These are phyloP conservation scores for Tetragonula carbonaria DNA, from an alignment of 2,888 invertebrate genomes.

Conservation along the genomic window DNA sequence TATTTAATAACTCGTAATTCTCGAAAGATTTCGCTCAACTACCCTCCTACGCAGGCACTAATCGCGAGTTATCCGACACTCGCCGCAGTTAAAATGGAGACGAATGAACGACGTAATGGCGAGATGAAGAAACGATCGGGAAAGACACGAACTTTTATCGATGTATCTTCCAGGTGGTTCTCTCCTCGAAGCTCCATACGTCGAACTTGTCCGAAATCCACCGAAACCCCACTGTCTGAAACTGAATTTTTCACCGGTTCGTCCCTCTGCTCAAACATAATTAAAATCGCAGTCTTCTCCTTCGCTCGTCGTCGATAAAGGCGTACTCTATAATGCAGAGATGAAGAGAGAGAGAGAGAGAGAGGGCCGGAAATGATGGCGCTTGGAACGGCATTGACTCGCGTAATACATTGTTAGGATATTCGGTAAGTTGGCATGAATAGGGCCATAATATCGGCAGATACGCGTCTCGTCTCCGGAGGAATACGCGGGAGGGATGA, in stretches of 20 bases:
- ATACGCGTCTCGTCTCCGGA: conserved; percentile 63
- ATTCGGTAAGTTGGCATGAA: conserved; percentile 78
- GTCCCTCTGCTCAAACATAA: conserved; percentile 66
- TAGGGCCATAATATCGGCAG: conserved; percentile 73
- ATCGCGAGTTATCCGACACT: no score
- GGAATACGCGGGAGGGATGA: conserved; percentile 67
- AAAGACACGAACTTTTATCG: no score
- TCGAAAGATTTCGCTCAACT: no score
- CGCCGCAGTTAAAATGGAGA: no score
- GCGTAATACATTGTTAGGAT: conserved; percentile 72
- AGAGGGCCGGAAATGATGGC: conserved; percentile 23
- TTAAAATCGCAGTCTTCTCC: conserved; percentile 70
- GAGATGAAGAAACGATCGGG: no score
- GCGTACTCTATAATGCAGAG: background rate
- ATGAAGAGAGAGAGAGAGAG: background rate
- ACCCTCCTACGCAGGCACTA: no score
- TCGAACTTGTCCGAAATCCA: no score
- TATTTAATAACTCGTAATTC: no score
- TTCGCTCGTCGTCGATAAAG: background rate
- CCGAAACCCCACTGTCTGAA: background rate
- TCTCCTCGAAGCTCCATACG: background rate
- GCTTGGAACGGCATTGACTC: conserved; percentile 39
- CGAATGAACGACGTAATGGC: no score
- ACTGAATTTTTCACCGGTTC: conserved; percentile 45
- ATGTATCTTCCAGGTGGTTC: no score